Evolutionary conservation across 2,888 invertebrate genomes (phyloP).

Genomic region (Pachycephus smyrnensis): DNA sequence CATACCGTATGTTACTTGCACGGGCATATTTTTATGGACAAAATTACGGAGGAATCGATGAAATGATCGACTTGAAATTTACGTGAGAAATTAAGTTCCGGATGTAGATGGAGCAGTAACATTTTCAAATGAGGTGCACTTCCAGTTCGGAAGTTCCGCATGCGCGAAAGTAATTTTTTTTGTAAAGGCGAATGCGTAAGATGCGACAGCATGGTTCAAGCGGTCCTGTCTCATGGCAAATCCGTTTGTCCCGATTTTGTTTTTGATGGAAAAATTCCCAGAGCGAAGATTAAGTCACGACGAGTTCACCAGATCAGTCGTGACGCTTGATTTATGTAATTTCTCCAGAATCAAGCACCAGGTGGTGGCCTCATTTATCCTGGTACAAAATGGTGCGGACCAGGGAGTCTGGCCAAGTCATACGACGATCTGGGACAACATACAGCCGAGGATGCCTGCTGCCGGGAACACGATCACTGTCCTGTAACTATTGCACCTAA

Average conservation of each 20-base stretch:
- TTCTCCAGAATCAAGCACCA: conserved; percentile 47
- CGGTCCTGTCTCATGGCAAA: not conserved
- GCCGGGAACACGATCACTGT: conserved; percentile 81
- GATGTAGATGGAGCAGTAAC: not conserved
- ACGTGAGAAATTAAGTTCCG: not conserved
- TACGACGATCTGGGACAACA: conserved; percentile 76
- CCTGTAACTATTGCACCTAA: conserved; percentile 73
- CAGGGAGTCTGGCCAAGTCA: conserved; percentile 74
- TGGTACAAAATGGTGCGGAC: conserved; percentile 85
- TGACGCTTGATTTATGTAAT: not conserved
- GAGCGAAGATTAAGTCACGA: not conserved
- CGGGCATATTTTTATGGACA: too few relatives aligned
- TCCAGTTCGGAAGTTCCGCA: not conserved
- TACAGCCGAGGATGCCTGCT: conserved; percentile 77
- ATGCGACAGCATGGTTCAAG: not conserved
- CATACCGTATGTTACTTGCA: too few relatives aligned
- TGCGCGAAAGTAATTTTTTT: not conserved
- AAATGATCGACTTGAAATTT: not conserved
- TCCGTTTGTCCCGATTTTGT: not conserved
- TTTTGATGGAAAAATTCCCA: too few relatives aligned
- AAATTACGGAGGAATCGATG: too few relatives aligned
- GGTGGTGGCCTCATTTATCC: conserved; percentile 66
- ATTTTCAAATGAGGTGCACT: not conserved
- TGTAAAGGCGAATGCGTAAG: not conserved
- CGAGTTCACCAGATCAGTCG: not conserved